phyloP scores from a whole-genome alignment of 2,888 invertebrate genomes.

The Molorchus minor region DNA sequence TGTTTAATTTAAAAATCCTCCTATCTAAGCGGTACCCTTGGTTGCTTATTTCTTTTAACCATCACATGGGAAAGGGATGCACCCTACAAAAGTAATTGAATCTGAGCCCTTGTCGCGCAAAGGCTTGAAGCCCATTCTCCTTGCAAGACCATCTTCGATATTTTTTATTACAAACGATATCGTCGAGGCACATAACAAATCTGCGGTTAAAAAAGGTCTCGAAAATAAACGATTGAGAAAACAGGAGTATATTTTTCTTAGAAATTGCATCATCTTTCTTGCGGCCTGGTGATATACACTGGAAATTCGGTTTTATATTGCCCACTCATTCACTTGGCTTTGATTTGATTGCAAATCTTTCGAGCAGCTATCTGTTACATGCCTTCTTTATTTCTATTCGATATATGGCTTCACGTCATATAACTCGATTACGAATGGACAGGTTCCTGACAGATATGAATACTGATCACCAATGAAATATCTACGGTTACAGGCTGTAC shows the following conservation, averaged over 20 bases:
- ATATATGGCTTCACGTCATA: background rate
- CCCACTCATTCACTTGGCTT: slow-evolving; percentile 58
- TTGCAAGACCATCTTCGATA: slow-evolving; percentile 21
- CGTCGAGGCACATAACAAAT: slow-evolving; percentile 39
- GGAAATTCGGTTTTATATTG: slow-evolving; percentile 54
- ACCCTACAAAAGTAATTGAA: slow-evolving; percentile 15
- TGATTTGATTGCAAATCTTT: slow-evolving; percentile 56
- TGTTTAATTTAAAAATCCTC: too few relatives aligned
- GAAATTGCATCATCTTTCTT: slow-evolving; percentile 59
- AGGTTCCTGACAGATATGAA: too few relatives aligned
- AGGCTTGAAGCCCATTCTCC: slow-evolving; percentile 12
- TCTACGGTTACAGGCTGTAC: too few relatives aligned
- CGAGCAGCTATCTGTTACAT: slow-evolving; percentile 34
- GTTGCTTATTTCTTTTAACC: too few relatives aligned
- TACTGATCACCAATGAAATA: too few relatives aligned
- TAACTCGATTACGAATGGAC: too few relatives aligned
- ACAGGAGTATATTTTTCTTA: slow-evolving; percentile 57
- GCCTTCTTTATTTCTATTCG: slow-evolving; percentile 31
- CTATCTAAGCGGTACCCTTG: too few relatives aligned
- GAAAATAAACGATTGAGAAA: slow-evolving; percentile 52
- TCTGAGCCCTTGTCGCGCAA: background rate
- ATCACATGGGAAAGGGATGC: too few relatives aligned
- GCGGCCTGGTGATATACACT: slow-evolving; percentile 55
- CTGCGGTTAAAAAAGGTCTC: slow-evolving; percentile 38
- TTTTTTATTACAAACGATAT: slow-evolving; percentile 33